Evolutionary conservation across 2,113 vertebrate genomes (phyloP).

Genomic region (Marmota monax): DNA sequence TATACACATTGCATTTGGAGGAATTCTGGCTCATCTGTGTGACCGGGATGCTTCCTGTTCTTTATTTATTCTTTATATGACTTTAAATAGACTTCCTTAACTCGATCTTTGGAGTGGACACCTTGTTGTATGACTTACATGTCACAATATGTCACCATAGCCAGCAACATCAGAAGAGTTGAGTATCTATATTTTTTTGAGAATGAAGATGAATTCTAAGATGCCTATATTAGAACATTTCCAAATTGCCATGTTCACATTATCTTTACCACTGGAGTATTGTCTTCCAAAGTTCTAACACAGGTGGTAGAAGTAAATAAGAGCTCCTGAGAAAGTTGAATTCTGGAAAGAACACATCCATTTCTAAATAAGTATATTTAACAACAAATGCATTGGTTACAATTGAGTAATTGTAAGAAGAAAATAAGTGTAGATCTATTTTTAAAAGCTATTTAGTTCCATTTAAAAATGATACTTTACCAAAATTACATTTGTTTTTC

Average conservation of each 20-base stretch:
- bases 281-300: background rate
- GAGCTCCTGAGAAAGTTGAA: background rate
- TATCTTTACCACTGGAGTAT: background rate
- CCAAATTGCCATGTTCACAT: background rate
- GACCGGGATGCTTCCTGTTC: background rate
- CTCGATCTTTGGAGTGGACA: background rate
- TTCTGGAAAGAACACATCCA: constrained; percentile 10
- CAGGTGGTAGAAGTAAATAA: background rate
- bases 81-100: background rate
- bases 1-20: accelerated
- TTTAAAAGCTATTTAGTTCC: background rate
- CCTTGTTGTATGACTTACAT: background rate
- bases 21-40: background rate
- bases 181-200: background rate
- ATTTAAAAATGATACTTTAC: constrained; percentile 3
- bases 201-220: background rate
- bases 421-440: background rate
- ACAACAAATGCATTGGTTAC: background rate
- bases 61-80: background rate
- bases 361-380: constrained; percentile 8
- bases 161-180: background rate
- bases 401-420: background rate
- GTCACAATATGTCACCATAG: background rate
- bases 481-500: constrained; percentile 17
- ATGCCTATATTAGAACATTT: background rate